These are phyloP conservation scores for Lumbricus terrestris DNA, from an alignment of 2,888 invertebrate species.

Conservation along the genomic window DNA sequence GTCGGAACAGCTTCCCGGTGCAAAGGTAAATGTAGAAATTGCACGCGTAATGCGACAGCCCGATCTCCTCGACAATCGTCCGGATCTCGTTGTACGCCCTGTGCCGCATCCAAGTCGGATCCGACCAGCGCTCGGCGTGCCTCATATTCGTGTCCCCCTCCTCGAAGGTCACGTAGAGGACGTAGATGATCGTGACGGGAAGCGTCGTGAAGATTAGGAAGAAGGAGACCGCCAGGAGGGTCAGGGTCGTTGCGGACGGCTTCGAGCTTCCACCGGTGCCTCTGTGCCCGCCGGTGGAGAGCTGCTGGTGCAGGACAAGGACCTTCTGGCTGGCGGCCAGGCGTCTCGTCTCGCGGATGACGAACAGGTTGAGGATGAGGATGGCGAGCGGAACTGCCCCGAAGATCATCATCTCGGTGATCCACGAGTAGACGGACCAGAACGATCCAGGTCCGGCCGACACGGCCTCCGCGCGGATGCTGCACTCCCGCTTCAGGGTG, in stretches of 20 bases:
- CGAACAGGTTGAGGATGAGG: conserved; percentile 53
- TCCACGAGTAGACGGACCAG: conserved; percentile 53
- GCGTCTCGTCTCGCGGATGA: conserved; percentile 50
- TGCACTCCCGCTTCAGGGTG: conserved; percentile 39
- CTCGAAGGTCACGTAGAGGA: conserved; percentile 43
- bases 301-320: conserved; percentile 28
- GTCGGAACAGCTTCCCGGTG: conserved; percentile 55
- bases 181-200: conserved; percentile 48
- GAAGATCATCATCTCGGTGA: conserved; percentile 54
- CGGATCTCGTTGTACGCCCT: conserved; percentile 46
- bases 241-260: conserved; percentile 53
- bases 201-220: conserved; percentile 53
- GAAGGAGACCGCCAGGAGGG: conserved; percentile 53
- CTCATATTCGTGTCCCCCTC: conserved; percentile 41
- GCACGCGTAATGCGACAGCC: conserved; percentile 53
- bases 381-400: conserved; percentile 53
- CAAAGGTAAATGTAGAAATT: conserved; percentile 56
- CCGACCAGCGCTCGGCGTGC: conserved; percentile 42
- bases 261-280: conserved; percentile 37
- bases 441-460: conserved; percentile 44
- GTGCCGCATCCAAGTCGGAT: conserved; percentile 48
- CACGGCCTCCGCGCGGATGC: conserved; percentile 41
- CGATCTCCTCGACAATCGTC: conserved; percentile 43
- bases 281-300: background rate
- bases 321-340: conserved; percentile 34